Percentiles rank a stretch among this genome's conserved stretches.
These are phyloP conservation scores for Mustelus asterias DNA, from an alignment of 2,113 vertebrate species.

Conservation along the genomic window DNA sequence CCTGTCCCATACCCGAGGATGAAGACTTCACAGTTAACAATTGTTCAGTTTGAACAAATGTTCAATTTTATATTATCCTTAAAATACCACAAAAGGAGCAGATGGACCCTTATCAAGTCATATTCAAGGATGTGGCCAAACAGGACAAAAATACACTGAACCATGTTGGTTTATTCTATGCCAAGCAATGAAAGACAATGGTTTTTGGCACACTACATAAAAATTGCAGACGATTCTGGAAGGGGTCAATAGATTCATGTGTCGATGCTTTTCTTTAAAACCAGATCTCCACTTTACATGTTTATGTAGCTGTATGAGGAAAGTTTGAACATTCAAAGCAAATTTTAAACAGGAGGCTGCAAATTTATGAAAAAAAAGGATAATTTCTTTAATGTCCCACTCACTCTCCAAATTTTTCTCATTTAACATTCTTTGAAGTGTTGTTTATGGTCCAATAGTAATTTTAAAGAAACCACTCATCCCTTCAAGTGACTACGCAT, in stretches of 20 bases:
- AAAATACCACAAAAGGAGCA: constrained; percentile 28
- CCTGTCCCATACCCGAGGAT: constrained; percentile 24
- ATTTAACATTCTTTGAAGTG: neutral
- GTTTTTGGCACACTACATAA: constrained; percentile 30
- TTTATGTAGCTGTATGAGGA: neutral
- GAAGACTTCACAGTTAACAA: constrained; percentile 34
- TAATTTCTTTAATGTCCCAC: neutral
- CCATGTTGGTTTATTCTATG: constrained; percentile 30
- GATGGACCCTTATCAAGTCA: constrained; percentile 20
- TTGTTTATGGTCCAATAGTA: neutral
- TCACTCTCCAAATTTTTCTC: neutral
- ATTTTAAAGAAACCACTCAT: neutral
- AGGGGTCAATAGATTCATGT: neutral
- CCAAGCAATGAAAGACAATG: constrained; percentile 20
- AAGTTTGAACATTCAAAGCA: neutral
- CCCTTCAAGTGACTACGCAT: neutral
- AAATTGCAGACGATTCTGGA: constrained; percentile 22
- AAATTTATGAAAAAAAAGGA: neutral
- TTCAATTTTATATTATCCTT: constrained; percentile 2
- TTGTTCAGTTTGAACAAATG: constrained; percentile 24
- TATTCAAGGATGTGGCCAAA: constrained; percentile 23
- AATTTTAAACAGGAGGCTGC: neutral
- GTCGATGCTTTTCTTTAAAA: neutral
- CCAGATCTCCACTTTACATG: neutral
- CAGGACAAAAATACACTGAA: constrained; percentile 16